These are phyloP conservation scores for Heteromurus nitidus DNA, from an alignment of 2,888 invertebrate species.

Conservation along the genomic window DNA sequence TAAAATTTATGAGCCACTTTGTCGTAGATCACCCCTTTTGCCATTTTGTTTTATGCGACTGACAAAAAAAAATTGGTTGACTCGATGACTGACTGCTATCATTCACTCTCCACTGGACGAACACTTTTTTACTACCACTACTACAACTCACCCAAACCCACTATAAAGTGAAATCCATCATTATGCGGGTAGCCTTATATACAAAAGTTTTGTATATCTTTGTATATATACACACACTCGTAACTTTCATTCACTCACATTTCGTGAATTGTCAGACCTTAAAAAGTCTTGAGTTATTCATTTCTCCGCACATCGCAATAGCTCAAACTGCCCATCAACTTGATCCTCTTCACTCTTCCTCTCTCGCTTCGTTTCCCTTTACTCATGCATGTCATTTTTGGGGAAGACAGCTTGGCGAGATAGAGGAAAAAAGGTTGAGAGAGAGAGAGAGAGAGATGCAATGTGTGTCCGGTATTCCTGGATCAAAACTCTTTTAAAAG, in stretches of 20 bases:
- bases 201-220: neutral
- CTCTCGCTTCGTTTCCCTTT: conserved; percentile 21
- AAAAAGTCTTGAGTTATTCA: conserved; percentile 56
- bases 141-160: too few species aligned
- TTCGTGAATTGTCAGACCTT: conserved; percentile 50
- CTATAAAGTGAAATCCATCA: too few species aligned
- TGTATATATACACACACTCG: neutral
- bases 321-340: conserved; percentile 65
- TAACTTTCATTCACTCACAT: neutral
- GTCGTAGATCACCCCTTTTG: conserved; percentile 62
- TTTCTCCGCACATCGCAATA: conserved; percentile 54
- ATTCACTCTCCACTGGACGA: conserved; percentile 11
- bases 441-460: too few species aligned
- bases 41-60: conserved; percentile 61
- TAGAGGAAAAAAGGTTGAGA: too few species aligned
- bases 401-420: conserved; percentile 42
- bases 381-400: conserved; percentile 48
- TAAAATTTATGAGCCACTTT: conserved; percentile 66
- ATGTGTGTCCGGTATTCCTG: too few species aligned
- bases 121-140: too few species aligned
- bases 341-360: conserved; percentile 46
- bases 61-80: conserved; percentile 57
- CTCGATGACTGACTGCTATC: conserved; percentile 54
- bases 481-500: too few species aligned
- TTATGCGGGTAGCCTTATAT: neutral